Base-by-base conservation (phyloP, 2,113 vertebrate species). In the Manacus vitellinus region DNA sequence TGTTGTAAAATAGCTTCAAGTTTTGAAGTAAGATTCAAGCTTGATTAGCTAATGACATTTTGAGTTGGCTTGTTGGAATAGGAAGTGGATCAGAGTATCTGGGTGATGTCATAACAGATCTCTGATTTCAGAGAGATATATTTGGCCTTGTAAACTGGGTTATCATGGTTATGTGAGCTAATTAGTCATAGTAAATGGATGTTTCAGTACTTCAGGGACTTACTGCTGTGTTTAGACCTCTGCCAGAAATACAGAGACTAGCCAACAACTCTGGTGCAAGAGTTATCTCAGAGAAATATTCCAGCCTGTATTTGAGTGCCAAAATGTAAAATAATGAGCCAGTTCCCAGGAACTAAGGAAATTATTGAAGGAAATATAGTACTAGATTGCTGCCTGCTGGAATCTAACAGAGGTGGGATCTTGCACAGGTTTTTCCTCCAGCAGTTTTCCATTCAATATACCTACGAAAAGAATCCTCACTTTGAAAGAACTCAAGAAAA, bases 201-300 rank as follows among this genome's bases (percentile, higher is more conserved):
- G 43, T 89, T 91, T 82, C 49, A 56, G 56, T 72, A 81, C 79
- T 74, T 81, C 33, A 79, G 73, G 39, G 76, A 76, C 47, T 70
- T 61, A 41, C n/a, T 70, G 4, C 24, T 56, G 28, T 76, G 61
- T 79, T 88, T 93, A 96, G 85, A 68, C 17, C 23, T 83, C 46
- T 94, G 65, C 58, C 72, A 94, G 72, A n/a, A 90, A 62, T 35
- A 63, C 23, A 78, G 55, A 43, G 28, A 67, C 25, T 70, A 65
- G 46, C 35, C 22, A 91, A 81, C 47, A 55, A 44, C 25, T 87
- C 54, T 79, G 62, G 35, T 96, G 62, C 66, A 80, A 81, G 46
- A 77, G 43, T 86, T 88, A 91, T 56, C 73, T 93, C 56, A 76
- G 81, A 77, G 41, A 95, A 88, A 82, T 75, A 23, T 86, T 85